These are phyloP conservation scores for Chaetura pelagica DNA, from an alignment of 2,113 vertebrate genomes.

Conservation along the genomic window DNA sequence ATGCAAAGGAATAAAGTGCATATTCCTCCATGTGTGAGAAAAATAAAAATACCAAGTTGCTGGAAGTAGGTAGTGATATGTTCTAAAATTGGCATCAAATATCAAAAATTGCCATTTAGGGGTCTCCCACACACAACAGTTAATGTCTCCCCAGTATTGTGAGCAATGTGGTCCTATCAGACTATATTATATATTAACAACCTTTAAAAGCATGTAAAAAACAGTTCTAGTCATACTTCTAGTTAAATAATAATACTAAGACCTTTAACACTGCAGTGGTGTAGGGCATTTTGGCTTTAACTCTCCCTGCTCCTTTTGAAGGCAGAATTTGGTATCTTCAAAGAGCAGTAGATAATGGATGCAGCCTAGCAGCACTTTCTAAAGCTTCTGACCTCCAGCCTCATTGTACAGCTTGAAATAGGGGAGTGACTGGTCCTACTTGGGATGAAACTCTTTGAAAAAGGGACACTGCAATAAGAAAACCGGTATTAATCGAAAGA, in stretches of 20 bases:
- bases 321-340: neutral
- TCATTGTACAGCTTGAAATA: neutral
- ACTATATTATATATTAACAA: neutral
- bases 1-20: neutral
- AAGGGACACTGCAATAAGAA: neutral
- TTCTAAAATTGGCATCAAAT: neutral
- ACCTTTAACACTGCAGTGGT: neutral
- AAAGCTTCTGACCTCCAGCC: neutral
- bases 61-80: neutral
- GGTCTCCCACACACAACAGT: neutral
- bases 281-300: neutral
- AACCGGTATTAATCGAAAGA: neutral
- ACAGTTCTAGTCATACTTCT: neutral
- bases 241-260: neutral
- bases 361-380: neutral
- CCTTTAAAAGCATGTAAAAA: neutral
- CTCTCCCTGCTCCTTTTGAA: neutral
- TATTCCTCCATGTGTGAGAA: neutral
- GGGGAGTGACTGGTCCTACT: neutral
- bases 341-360: neutral
- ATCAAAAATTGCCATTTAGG: neutral
- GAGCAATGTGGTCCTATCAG: neutral
- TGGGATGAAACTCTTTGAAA: neutral
- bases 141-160: neutral
- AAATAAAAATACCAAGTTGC: conserved; percentile 1